These are phyloP conservation scores for Okapia johnstoni DNA, from an alignment of 2,113 vertebrate species.

Conservation along the genomic window DNA sequence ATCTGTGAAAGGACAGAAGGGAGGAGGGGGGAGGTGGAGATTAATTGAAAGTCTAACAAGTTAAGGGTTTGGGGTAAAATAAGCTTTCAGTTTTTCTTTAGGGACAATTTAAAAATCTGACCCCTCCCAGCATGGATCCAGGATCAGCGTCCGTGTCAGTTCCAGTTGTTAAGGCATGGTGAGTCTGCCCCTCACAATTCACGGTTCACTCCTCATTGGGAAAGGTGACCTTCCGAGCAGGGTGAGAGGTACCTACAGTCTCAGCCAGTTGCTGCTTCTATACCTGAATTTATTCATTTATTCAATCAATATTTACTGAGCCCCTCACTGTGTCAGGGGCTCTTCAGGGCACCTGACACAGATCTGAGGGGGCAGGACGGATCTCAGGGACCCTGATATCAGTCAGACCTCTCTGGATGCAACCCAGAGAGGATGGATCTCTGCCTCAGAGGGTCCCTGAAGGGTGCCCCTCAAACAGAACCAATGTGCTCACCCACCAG, in stretches of 20 bases:
- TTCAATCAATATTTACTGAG: not conserved
- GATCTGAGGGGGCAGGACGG: not conserved
- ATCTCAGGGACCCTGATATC: not conserved
- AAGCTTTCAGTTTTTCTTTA: not conserved
- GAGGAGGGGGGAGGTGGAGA: not conserved
- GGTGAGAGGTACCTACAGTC: accelerated
- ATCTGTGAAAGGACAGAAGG: not conserved
- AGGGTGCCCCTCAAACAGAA: not conserved
- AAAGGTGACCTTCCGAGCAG: accelerated
- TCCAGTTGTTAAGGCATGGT: not conserved
- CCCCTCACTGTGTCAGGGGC: not conserved
- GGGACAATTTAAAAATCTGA: not conserved
- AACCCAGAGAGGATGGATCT: accelerated
- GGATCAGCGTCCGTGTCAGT: not conserved
- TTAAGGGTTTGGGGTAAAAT: not conserved
- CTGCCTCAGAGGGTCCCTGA: not conserved
- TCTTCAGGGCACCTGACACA: not conserved
- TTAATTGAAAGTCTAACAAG: not conserved
- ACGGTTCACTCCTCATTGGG: not conserved
- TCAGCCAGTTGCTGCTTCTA: not conserved
- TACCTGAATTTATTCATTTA: not conserved
- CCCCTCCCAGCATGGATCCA: not conserved
- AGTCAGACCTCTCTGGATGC: not conserved
- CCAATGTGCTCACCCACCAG: accelerated
- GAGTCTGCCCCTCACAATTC: not conserved